phyloP scores from a whole-genome alignment of 92 coral and sea anemone species.

The Zoanthus sociatus region DNA sequence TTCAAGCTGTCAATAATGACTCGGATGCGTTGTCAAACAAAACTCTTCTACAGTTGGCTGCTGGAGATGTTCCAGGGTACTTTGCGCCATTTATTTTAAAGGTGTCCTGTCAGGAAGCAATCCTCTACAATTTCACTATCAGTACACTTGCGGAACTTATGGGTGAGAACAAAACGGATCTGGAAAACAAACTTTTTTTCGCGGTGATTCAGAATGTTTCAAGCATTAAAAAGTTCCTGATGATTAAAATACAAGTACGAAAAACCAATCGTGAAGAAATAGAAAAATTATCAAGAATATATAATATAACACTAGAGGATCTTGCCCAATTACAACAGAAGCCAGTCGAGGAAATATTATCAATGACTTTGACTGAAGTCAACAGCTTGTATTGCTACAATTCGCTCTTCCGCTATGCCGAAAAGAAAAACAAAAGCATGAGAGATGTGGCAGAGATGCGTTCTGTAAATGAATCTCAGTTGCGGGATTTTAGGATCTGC shows the following conservation, averaged over 20 bases:
- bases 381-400: slow-evolving; percentile 6
- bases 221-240: slow-evolving; percentile 1
- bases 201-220: not conserved
- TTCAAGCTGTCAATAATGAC: slow-evolving; percentile 30
- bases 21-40: not conserved
- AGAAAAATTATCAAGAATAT: not conserved
- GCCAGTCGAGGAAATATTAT: not conserved
- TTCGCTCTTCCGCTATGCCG: slow-evolving; percentile 25
- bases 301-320: not conserved
- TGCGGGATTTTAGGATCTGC: not conserved
- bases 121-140: slow-evolving; percentile 2
- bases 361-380: slow-evolving; percentile 8
- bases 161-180: not conserved
- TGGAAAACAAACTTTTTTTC: not conserved
- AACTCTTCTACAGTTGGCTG: slow-evolving; percentile 23
- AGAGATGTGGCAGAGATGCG: slow-evolving; percentile 7
- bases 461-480: not conserved
- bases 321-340: not conserved
- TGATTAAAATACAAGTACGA: not conserved
- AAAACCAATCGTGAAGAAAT: slow-evolving; percentile 17
- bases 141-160: not conserved
- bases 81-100: slow-evolving; percentile 25
- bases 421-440: not conserved
- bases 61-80: slow-evolving; percentile 22
- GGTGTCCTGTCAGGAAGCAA: not conserved